Conservation (phyloP, 2,888 invertebrate species). For the Euproctis similis region DNA sequence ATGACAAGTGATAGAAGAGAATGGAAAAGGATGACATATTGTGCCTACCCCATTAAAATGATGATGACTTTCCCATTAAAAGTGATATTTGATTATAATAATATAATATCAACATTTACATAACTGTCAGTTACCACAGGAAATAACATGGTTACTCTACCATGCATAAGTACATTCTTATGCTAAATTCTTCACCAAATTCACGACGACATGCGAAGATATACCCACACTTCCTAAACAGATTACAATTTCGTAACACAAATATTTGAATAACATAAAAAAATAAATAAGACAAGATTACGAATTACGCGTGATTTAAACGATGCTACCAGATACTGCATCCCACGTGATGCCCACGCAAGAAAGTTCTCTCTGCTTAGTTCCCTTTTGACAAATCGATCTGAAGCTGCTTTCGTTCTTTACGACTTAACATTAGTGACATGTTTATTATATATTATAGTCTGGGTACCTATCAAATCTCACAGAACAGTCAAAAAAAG, state of each 20-base stretch:
- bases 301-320: conserved; percentile 23
- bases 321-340: conserved; percentile 24
- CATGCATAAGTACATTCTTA: too few relatives aligned
- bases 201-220: conserved; percentile 3
- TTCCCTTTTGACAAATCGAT: conserved; percentile 22
- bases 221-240: conserved; percentile 3
- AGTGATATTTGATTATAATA: too few relatives aligned
- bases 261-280: conserved; percentile 25
- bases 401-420: conserved; percentile 17
- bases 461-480: too few relatives aligned
- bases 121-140: too few relatives aligned
- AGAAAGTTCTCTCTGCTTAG: conserved; percentile 18
- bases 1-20: too few relatives aligned
- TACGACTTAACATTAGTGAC: conserved; percentile 7
- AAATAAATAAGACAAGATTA: conserved; percentile 17
- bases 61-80: too few relatives aligned
- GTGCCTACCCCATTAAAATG: too few relatives aligned
- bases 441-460: too few relatives aligned
- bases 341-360: conserved; percentile 20
- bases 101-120: too few relatives aligned
- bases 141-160: too few relatives aligned
- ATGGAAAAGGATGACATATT: too few relatives aligned
- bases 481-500: too few relatives aligned
- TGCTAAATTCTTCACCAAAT: conserved; percentile 1
- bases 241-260: conserved; percentile 20